Percentiles rank a stretch among this genome's conserved stretches.
Evolutionary conservation across 2,113 vertebrate species (phyloP).

Genomic region (Cyprinodon tularosa): DNA sequence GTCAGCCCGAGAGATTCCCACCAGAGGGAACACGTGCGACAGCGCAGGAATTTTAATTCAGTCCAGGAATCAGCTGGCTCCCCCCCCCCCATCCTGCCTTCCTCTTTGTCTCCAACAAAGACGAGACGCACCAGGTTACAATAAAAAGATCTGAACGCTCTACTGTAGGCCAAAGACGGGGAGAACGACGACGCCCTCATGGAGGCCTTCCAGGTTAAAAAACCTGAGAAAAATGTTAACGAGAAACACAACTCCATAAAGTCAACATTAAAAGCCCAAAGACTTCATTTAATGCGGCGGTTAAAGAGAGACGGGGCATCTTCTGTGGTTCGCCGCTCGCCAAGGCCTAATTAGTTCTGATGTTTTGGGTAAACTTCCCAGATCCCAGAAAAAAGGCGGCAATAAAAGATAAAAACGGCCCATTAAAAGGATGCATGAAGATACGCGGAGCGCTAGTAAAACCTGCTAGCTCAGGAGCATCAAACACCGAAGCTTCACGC

Average conservation of each 20-base stretch:
- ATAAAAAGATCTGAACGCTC: slow-evolving; percentile 27
- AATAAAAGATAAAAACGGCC: slow-evolving; percentile 52
- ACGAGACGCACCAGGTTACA: slow-evolving; percentile 43
- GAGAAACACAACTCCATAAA: slow-evolving; percentile 63
- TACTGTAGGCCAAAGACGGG: not conserved
- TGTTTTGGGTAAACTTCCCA: slow-evolving; percentile 54
- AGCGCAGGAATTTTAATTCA: slow-evolving; percentile 72
- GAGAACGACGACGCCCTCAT: slow-evolving; percentile 21
- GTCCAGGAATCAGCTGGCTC: slow-evolving; percentile 67
- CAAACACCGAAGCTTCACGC: not conserved
- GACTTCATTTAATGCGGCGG: slow-evolving; percentile 15
- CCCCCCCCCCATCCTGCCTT: slow-evolving; percentile 25
- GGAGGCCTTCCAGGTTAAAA: slow-evolving; percentile 44
- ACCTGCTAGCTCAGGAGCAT: slow-evolving; percentile 6
- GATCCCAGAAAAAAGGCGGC: slow-evolving; percentile 37
- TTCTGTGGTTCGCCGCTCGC: slow-evolving; percentile 53
- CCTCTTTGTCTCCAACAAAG: slow-evolving; percentile 27
- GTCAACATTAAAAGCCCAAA: slow-evolving; percentile 4
- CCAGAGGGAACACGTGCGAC: slow-evolving; percentile 19
- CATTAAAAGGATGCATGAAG: slow-evolving; percentile 17
- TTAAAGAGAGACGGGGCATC: slow-evolving; percentile 50
- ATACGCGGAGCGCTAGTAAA: slow-evolving; percentile 7
- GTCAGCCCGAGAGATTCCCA: slow-evolving; percentile 41
- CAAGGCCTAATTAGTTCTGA: slow-evolving; percentile 63
- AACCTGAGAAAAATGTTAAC: slow-evolving; percentile 62